Evolutionary conservation across 2,113 vertebrate species (phyloP), one percentile per base, ranked within the genome.

Genomic region (Osmerus eperlanus): DNA sequence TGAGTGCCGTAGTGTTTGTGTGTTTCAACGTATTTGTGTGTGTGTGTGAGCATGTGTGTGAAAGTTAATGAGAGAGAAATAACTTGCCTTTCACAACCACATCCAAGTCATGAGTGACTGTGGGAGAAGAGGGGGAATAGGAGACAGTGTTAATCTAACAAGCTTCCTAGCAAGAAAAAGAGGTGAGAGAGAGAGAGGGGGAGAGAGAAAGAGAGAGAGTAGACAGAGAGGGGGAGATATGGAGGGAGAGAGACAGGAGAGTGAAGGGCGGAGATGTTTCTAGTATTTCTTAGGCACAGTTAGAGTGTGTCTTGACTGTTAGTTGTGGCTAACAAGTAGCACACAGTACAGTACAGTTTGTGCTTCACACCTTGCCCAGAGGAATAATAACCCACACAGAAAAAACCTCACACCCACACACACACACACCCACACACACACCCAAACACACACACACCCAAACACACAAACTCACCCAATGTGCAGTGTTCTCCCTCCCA

Each of bases 401-500:
- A 13, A 13, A 55, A 28, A 63, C 19, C 60, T 69, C 28, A 65
- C 58, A 69, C 70, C 81, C 16, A 53, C 61, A 78, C 71, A 73
- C 81, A 75, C 67, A 61, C 60, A 61, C 78, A 23, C 23, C 1
- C 23, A 23, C 1, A 23, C 23, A 1, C 23, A 23, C 23, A 21
- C 4, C 0, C 21, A 11, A 2, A 54, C 12, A 64, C 25, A 68
- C 6, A 23, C 23, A 23, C 16, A 53, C 61, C 77, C 71, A 73
- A 80, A 75, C 67, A 61, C 60, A 61, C 78, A 25, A 19, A 58
- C 95, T 94, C 93, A 99, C 97, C 97, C 9, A 97, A 96, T 78
- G 96, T 96, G 81, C 97, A 99, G 88, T 97, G 97, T 74, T 99
- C 97, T 32, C 97, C 97, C 86, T 99, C 97, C 97, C 97, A 99